Evolutionary conservation across 2,797 vertebrate species (phyloP).

Genomic region (Microhierax caerulescens): DNA sequence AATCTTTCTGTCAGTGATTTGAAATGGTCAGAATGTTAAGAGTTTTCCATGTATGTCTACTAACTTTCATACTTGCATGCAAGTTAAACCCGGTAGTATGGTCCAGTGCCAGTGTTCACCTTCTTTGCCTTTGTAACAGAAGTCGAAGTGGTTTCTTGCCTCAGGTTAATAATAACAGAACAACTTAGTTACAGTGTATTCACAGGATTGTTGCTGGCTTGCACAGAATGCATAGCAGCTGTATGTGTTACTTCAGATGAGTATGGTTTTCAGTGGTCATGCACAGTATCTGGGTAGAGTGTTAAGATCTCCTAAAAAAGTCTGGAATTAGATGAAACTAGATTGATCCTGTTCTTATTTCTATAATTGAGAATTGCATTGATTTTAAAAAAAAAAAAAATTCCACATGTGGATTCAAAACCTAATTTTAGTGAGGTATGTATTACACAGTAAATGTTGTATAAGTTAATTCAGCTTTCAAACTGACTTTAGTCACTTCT

Average conservation of each 20-base stretch:
- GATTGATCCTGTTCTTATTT: neutral
- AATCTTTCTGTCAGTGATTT: neutral
- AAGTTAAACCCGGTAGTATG: neutral
- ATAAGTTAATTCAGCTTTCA: neutral
- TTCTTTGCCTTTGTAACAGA: neutral
- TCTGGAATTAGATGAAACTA: neutral
- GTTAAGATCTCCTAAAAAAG: neutral
- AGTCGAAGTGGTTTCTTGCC: neutral
- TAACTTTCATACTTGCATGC: neutral
- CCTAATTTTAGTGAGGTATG: neutral
- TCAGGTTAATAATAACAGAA: neutral
- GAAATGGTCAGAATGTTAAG: neutral
- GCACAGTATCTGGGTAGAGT: neutral
- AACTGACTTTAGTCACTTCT: neutral
- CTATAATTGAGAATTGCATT: neutral
- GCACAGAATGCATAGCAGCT: neutral
- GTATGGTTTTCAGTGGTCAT: accelerated
- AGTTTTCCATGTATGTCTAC: neutral
- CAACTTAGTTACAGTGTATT: neutral
- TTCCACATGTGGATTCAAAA: neutral
- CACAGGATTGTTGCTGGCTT: neutral
- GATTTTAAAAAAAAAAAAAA: neutral
- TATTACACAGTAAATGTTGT: neutral
- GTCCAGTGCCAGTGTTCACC: neutral
- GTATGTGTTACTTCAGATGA: neutral